These are phyloP conservation scores for Nanorana parkeri DNA, from an alignment of 2,113 vertebrate species.

Conservation along the genomic window DNA sequence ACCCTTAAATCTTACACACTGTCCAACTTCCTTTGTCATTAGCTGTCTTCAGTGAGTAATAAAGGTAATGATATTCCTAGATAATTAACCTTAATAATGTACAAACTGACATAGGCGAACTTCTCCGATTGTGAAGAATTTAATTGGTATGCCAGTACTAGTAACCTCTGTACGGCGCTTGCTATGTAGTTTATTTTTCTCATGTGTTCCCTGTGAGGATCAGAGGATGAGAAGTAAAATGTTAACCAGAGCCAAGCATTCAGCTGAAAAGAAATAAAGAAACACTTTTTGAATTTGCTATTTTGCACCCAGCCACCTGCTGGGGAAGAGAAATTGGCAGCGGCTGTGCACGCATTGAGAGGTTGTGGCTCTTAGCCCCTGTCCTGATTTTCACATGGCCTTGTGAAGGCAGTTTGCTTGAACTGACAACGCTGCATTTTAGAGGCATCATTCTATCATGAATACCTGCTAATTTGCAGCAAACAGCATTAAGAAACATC, in stretches of 20 bases:
- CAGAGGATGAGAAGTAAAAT: conserved; percentile 57
- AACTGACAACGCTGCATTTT: conserved; percentile 50
- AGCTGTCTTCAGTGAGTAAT: conserved; percentile 9
- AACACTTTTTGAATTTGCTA: conserved; percentile 57
- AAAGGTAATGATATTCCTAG: conserved; percentile 24
- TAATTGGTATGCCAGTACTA: conserved; percentile 43
- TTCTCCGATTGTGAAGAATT: conserved; percentile 13
- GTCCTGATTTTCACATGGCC: conserved; percentile 57
- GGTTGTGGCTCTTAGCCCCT: conserved; percentile 53
- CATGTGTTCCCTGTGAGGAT: conserved; percentile 43
- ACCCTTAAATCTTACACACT: neutral
- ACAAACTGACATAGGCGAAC: conserved; percentile 25
- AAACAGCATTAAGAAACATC: conserved; percentile 45
- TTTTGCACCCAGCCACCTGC: conserved; percentile 58
- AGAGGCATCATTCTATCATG: conserved; percentile 36
- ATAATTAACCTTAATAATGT: conserved; percentile 42
- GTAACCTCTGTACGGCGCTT: conserved; percentile 33
- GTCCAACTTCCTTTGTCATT: conserved; percentile 7
- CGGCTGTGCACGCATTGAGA: conserved; percentile 47
- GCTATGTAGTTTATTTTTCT: conserved; percentile 46
- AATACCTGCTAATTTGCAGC: conserved; percentile 50
- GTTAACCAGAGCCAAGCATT: conserved; percentile 57
- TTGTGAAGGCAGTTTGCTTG: conserved; percentile 35
- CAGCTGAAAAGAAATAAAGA: conserved; percentile 57
- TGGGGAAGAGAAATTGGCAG: conserved; percentile 58